Conservation (phyloP, 2,797 vertebrate genomes). For the Rhyacichthys aspro region DNA sequence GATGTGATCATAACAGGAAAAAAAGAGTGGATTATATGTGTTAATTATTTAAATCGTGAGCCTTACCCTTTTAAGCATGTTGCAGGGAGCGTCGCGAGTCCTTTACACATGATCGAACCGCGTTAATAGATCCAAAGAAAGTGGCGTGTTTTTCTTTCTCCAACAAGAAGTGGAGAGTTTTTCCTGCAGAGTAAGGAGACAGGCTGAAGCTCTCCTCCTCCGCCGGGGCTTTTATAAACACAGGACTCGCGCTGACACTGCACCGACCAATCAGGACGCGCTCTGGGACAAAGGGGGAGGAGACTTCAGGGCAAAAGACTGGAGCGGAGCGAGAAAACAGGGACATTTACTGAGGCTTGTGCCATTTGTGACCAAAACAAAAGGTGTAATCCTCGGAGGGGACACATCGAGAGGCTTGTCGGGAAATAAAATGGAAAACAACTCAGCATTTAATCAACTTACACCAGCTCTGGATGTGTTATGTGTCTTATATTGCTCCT, state of each 20-base stretch:
- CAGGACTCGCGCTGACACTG: conserved; percentile 28
- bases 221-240: conserved; percentile 67
- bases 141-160: background rate
- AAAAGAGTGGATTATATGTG: background rate
- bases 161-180: conserved; percentile 8
- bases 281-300: background rate
- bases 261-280: conserved; percentile 65
- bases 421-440: no score
- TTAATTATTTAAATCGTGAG: background rate
- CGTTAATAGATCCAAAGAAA: conserved; percentile 40
- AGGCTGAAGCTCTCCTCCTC: conserved; percentile 63
- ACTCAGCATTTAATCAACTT: background rate
- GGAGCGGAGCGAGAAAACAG: background rate
- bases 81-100: conserved; percentile 89
- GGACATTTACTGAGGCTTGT: conserved; percentile 11
- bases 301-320: background rate
- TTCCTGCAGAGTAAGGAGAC: conserved; percentile 35
- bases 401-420: background rate
- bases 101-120: conserved; percentile 88
- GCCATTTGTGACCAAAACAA: conserved; percentile 16
- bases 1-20: background rate
- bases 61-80: conserved; percentile 91
- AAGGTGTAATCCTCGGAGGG: conserved; percentile 29
- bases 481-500: background rate
- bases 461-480: background rate